These are phyloP conservation scores for Odocoileus hemionus DNA, from an alignment of 2,113 vertebrate genomes.

Conservation along the genomic window DNA sequence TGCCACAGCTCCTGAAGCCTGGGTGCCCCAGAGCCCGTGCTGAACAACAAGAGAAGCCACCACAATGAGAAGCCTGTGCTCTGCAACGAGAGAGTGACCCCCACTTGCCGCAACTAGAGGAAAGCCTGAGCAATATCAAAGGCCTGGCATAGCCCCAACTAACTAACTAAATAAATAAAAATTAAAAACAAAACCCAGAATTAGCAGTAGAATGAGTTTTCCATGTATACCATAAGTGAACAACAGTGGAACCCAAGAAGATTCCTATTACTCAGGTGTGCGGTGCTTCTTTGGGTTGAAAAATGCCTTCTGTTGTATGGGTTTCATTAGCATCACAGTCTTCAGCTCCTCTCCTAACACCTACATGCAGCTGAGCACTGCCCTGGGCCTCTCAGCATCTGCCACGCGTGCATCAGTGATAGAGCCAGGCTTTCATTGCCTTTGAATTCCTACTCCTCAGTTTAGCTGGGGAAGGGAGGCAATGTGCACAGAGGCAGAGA, in stretches of 20 bases:
- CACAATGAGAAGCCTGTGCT: neutral
- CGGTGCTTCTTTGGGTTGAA: neutral
- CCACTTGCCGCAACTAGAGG: neutral
- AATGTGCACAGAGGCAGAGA: neutral
- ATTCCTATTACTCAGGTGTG: neutral
- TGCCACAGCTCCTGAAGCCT: neutral
- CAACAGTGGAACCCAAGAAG: neutral
- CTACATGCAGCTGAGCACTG: neutral
- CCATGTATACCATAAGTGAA: neutral
- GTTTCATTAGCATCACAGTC: slow-evolving; percentile 57
- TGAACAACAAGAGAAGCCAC: neutral
- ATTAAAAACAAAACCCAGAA: neutral
- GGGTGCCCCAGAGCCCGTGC: neutral
- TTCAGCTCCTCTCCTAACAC: slow-evolving; percentile 39
- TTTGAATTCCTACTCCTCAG: slow-evolving; percentile 19
- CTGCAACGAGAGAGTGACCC: neutral
- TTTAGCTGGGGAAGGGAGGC: slow-evolving; percentile 21
- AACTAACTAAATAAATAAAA: neutral
- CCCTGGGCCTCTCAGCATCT: slow-evolving; percentile 26
- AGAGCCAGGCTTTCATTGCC: neutral
- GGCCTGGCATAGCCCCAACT: neutral
- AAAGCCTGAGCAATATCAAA: neutral
- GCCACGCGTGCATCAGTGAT: slow-evolving; percentile 41
- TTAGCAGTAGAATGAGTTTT: neutral
- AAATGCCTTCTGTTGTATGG: neutral